Base-by-base conservation (phyloP, 30 jellyfish, hydroid and myxozoan genomes). In the Morbakka virulenta region DNA sequence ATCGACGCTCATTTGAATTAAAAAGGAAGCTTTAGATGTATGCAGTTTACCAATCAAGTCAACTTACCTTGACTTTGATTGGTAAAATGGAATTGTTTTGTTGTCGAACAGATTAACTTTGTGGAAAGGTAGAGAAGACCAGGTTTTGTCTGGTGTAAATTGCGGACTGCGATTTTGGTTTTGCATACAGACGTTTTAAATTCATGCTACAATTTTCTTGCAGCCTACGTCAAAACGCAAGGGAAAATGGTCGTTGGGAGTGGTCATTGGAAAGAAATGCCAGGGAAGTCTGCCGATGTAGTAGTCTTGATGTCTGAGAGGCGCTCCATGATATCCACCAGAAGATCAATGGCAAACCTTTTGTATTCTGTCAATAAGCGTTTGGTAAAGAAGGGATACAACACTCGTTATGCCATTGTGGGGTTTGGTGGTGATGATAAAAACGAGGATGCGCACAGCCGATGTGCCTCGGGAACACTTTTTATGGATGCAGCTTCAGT, bases 291-390 rank as follows among this genome's bases (percentile, higher is more conserved):
- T 1, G 94, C 65, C 62, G 99, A 93, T 77, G 62, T 93, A 14
- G 96, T 86, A 2, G 96, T 93, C 25, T 21, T 93, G 32, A 84
- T 93, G 74, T 93, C 99, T 25, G 94, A 86, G 6, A 85, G 91
- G 35, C 74, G 67, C 32, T 22, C 48, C 35, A 91, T 84, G 9
- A 41, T 25, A 41, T 27, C 63, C 4, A 25, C 22, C 78, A 83
- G 69, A 74, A 76, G 67, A 4, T 11, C 52, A 22, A 72, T 83
- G 34, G 87, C 95, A 2, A 29, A 87, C 23, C 36, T 77, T 80
- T 11, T 87, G 88, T 57, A 76, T 89, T 50, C 63, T 14, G 48
- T 50, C 20, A 52, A 79, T 86, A 84, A 79, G 86, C 50, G 65
- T 31, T 23, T 83, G 69, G 24, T 34, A 3, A 32, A 31, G 50